Conservation (phyloP, 1,140 invertebrate genomes). For the Drosophila arizonae region DNA sequence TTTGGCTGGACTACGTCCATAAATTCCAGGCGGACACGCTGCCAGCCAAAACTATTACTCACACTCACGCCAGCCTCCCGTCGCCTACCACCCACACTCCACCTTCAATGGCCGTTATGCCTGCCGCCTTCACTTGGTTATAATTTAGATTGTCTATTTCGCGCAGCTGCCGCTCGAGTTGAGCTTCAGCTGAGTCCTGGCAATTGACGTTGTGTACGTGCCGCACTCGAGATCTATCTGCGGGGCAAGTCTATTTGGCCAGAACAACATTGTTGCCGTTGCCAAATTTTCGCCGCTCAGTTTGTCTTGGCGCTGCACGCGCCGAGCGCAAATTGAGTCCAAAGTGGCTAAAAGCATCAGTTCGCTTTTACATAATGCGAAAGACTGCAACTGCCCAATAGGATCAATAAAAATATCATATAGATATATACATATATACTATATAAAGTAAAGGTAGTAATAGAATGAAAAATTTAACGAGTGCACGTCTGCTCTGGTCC, state of each 20-base stretch:
- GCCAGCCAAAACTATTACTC: constrained; percentile 80
- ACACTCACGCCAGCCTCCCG: constrained; percentile 43
- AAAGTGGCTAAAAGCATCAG: constrained; percentile 39
- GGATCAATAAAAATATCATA: constrained; percentile 9
- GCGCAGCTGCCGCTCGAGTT: constrained; percentile 77
- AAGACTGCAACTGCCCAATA: neutral
- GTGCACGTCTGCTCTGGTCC: neutral
- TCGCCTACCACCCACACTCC: constrained; percentile 13
- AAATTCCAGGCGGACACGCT: constrained; percentile 62
- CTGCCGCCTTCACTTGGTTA: constrained; percentile 40
- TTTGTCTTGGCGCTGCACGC: constrained; percentile 53
- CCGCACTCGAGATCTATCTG: constrained; percentile 32
- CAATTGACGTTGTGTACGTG: constrained; percentile 62
- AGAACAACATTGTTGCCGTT: constrained; percentile 29
- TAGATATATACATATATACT: neutral
- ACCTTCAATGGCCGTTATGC: constrained; percentile 17
- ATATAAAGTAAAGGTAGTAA: neutral
- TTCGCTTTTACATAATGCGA: constrained; percentile 16
- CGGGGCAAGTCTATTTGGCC: constrained; percentile 47
- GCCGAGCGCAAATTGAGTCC: constrained; percentile 33
- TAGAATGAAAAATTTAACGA: too few relatives aligned
- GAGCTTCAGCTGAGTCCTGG: constrained; percentile 55
- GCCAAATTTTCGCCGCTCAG: constrained; percentile 62
- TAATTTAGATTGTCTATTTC: constrained; percentile 80
- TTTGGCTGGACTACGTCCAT: constrained; percentile 66